Evolutionary conservation across 2,113 vertebrate species (phyloP), one percentile per base, ranked within the genome.

Genomic region (Pseudolaguvia tuberculata): DNA sequence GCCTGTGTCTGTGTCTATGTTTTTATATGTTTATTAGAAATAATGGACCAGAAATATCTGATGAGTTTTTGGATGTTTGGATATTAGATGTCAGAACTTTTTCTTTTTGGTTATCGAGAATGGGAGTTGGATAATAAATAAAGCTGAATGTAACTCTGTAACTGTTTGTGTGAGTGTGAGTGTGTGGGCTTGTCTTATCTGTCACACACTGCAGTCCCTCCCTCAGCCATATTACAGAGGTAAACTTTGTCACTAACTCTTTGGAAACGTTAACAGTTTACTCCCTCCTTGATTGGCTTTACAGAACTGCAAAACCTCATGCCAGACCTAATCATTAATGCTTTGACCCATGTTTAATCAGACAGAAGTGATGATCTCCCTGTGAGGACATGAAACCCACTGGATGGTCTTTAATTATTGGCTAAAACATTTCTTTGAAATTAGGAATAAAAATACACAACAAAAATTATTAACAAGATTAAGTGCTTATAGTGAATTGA

Each of bases 171-270:
- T 55, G 65, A 20, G 29, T 7, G 29, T 18, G 14, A 45, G 25
- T 68, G 53, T 18, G 15, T 48, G 13, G 51, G 27, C 56, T 29
- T 57, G 42, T 57, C 53, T 66, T 72, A 67, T 78, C 71, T 70
- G 20, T 39, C 61, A 13, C 77, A 78, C 62, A 52, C 45, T 53
- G n/a, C 18, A 15, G 17, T 52, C 66, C 56, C 66, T 75, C 62
- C 73, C 62, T 70, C 56, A 21, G 42, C 58, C 62, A 29, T 27
- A 58, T 77, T 77, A 47, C 63, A 63, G 75, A 77, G 63, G 75
- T 77, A 77, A 70, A 71, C 74, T 69, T 76, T 75, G 73, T 58
- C 47, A 75, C 73, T 58, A 67, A 48, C 68, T 63, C 35, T 61
- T 25, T 61, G 66, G 75, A 70, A 53, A 48, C 61, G 67, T 39